Conservation (phyloP, 1,140 invertebrate species). For the Neodiprion fabricii region DNA sequence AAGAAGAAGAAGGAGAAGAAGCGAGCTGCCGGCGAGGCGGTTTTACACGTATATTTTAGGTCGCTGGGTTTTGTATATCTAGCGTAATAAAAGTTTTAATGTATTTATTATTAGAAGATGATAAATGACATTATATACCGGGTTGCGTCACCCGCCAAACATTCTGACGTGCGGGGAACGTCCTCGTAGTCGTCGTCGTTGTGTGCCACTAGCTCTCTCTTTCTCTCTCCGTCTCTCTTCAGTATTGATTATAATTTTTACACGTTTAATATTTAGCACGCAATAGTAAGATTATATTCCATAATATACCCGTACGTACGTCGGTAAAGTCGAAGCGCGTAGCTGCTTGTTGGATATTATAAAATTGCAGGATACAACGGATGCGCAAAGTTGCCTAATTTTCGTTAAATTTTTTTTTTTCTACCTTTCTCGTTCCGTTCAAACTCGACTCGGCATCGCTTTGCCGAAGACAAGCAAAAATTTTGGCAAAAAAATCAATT, state of each 20-base stretch:
- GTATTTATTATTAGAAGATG: constrained; percentile 50
- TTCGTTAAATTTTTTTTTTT: too few species aligned
- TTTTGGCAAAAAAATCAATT: too few species aligned
- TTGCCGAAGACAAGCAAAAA: too few species aligned
- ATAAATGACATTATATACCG: constrained; percentile 41
- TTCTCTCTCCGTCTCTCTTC: constrained; percentile 17
- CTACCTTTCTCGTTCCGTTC: too few species aligned
- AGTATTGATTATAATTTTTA: constrained; percentile 6
- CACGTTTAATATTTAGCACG: neutral
- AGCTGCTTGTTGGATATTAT: too few species aligned
- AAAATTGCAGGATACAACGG: too few species aligned
- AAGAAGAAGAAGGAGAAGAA: too few species aligned
- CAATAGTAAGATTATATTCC: too few species aligned
- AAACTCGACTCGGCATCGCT: too few species aligned
- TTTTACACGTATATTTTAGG: neutral
- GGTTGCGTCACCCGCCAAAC: constrained; percentile 30
- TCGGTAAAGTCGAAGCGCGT: too few species aligned
- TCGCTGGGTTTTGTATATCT: constrained; percentile 23
- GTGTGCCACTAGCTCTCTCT: neutral
- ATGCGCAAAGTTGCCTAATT: too few species aligned
- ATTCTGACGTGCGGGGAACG: constrained; percentile 14
- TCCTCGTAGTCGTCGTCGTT: neutral
- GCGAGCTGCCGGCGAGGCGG: neutral
- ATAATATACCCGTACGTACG: too few species aligned
- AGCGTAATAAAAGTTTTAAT: constrained; percentile 49